phyloP scores from a whole-genome alignment of 1,140 invertebrate genomes.

The Drosophila rhopaloa region DNA sequence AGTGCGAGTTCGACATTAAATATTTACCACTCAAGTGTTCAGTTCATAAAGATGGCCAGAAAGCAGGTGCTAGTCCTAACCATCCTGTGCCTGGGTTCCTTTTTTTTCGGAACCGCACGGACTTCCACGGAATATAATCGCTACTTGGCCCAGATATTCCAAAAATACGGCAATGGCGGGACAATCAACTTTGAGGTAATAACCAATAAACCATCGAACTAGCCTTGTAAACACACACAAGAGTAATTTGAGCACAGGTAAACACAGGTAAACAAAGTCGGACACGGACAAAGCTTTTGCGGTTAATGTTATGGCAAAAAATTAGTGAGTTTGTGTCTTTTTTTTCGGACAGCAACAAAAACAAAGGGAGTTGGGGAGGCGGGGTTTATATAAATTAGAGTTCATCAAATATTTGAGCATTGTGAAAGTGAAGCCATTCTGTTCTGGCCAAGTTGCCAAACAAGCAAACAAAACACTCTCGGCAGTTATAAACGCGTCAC shows the following conservation, averaged over 20 bases:
- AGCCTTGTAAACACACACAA: constrained; percentile 38
- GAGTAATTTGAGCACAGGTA: constrained; percentile 34
- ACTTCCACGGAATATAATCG: constrained; percentile 76
- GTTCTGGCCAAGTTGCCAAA: constrained; percentile 42
- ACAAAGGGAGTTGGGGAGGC: constrained; percentile 1
- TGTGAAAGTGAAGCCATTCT: constrained; percentile 43
- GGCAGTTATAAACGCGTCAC: constrained; percentile 24
- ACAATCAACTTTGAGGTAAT: constrained; percentile 87
- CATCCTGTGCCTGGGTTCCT: constrained; percentile 26
- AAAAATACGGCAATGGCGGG: constrained; percentile 87
- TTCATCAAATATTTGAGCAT: constrained; percentile 43
- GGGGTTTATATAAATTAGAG: constrained; percentile 14
- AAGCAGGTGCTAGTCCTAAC: constrained; percentile 24
- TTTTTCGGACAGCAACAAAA: constrained; percentile 27
- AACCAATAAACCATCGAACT: constrained; percentile 43
- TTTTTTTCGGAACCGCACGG: constrained; percentile 14
- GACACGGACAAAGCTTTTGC: constrained; percentile 32
- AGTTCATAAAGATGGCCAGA: constrained; percentile 42
- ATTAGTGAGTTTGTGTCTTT: constrained; percentile 53
- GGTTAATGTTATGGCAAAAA: constrained; percentile 47
- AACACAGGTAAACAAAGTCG: constrained; percentile 13
- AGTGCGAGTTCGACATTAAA: not conserved
- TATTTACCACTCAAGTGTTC: constrained; percentile 25
- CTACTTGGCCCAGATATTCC: constrained; percentile 85
- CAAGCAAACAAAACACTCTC: constrained; percentile 45